A percentile compares a stretch with the other conserved stretches of the same genome.
Conservation (phyloP, 2,797 vertebrate species). For the Linurgus olivaceus region DNA sequence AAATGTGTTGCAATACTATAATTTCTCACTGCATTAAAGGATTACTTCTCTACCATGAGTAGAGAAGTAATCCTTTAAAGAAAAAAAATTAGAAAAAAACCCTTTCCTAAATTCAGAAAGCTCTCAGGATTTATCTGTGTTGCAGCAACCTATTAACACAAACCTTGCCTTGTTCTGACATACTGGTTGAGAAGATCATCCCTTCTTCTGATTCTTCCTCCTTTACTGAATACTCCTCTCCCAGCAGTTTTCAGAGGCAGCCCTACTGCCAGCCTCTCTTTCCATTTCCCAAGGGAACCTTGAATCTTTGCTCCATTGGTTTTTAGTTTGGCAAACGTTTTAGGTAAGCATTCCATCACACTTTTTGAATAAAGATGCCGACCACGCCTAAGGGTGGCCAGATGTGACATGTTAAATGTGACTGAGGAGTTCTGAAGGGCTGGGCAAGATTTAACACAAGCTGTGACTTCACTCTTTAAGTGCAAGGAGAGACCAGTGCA, state of each 20-base stretch:
- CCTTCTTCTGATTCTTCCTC: not conserved
- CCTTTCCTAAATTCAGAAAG: not conserved
- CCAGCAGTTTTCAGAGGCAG: not conserved
- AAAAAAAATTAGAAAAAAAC: not conserved
- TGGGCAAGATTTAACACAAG: not conserved
- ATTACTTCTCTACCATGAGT: not conserved
- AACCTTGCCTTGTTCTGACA: not conserved
- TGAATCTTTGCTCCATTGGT: not conserved
- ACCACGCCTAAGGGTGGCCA: not conserved
- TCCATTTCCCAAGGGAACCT: not conserved
- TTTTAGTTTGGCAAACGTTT: not conserved
- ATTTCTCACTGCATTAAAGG: not conserved
- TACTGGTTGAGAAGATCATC: not conserved
- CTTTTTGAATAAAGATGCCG: not conserved
- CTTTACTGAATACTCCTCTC: not conserved
- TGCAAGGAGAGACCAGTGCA: not conserved
- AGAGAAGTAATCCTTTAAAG: not conserved
- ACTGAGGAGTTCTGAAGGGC: not conserved
- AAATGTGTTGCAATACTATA: not conserved
- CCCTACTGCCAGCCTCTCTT: not conserved
- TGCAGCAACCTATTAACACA: not conserved
- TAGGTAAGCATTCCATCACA: not conserved
- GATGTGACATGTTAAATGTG: not conserved
- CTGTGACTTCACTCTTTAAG: not conserved
- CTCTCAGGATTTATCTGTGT: not conserved